Base-by-base conservation (phyloP, 2,797 vertebrate genomes). In the Coranthus polyacanthus region DNA sequence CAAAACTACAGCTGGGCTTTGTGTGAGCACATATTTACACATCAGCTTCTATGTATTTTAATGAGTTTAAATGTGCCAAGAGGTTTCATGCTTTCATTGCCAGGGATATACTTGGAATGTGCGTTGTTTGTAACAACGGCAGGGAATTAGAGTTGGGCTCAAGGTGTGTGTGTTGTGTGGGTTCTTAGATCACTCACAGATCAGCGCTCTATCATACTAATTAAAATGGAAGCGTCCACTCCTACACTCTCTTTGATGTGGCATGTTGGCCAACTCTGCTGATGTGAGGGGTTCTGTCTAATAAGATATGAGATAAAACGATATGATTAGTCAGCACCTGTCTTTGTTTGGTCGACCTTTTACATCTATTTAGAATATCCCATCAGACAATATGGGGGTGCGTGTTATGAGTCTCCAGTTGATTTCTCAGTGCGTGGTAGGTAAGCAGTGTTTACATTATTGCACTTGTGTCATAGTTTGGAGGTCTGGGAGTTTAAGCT, bases 171-270 rank as follows among this genome's bases (percentile, higher is more conserved):
- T 60, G 47, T 70, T 67, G 62, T 64, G 21, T 66, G 57, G 64
- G 65, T 71, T 75, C 65, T 64, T 39, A 55, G 70, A 79, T 83
- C 75, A 63, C 61, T 78, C 70, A 52, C 68, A 68, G 52, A 83
- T 80, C 78, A 80, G 37, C 22, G 3, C 59, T 50, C 72, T 43
- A 64, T 83, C 79, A 85, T 63, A 36, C 71, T 84, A 89, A 91
- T 90, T 77, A 80, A 77, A 75, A 78, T 39, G 42, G 77, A 89
- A 39, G 18, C 18, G 3, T 82, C 75, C 72, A 62, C 80, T 75
- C 78, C 82, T 50, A 68, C 70, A 37, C 53, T 54, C 41, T 45
- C 79, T 91, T 89, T 89, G 86, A 89, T 86, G 67, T 51, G 37
- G 58, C 63, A 49, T 59, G 70, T 78, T 81, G 74, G 58, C 71